Percentiles rank a stretch among this genome's conserved stretches.
Evolutionary conservation across 2,888 invertebrate genomes (phyloP).

Genomic region (Cosmia pyralina): DNA sequence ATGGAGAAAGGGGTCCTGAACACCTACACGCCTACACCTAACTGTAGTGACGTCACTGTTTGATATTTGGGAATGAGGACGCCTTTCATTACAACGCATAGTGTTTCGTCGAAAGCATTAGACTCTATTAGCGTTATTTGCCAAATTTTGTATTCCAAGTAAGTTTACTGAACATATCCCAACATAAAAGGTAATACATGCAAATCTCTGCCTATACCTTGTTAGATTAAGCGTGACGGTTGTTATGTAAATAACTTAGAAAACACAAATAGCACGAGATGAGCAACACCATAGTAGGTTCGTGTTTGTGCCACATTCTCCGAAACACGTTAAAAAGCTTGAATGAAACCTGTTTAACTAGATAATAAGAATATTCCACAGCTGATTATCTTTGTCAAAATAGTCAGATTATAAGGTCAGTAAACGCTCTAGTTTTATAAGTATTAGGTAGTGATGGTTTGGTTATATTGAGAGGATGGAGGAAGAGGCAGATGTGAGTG

Average conservation of each 20-base stretch:
- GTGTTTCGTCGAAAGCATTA: too few relatives aligned
- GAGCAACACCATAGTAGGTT: slow-evolving; percentile 49
- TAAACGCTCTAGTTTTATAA: slow-evolving; percentile 17
- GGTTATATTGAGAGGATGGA: too few relatives aligned
- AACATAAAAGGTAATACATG: slow-evolving; percentile 8
- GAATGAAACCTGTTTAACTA: slow-evolving; percentile 59
- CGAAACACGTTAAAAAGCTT: slow-evolving; percentile 55
- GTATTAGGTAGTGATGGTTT: not conserved
- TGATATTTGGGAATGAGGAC: too few relatives aligned
- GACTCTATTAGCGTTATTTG: not conserved
- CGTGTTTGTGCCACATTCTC: slow-evolving; percentile 59
- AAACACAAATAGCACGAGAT: slow-evolving; percentile 58
- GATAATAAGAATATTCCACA: slow-evolving; percentile 53
- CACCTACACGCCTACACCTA: too few relatives aligned
- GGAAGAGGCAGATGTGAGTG: too few relatives aligned
- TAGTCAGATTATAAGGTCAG: slow-evolving; percentile 36
- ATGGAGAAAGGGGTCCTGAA: too few relatives aligned
- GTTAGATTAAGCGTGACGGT: slow-evolving; percentile 15
- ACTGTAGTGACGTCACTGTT: too few relatives aligned
- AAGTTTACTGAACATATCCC: not conserved
- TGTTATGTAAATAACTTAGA: slow-evolving; percentile 53
- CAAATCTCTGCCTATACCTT: slow-evolving; percentile 20
- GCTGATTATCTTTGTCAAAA: slow-evolving; percentile 56
- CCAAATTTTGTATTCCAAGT: not conserved
- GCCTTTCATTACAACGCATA: not conserved